phyloP scores from a whole-genome alignment of 2,888 invertebrate species.

The Cosmia trapezina region DNA sequence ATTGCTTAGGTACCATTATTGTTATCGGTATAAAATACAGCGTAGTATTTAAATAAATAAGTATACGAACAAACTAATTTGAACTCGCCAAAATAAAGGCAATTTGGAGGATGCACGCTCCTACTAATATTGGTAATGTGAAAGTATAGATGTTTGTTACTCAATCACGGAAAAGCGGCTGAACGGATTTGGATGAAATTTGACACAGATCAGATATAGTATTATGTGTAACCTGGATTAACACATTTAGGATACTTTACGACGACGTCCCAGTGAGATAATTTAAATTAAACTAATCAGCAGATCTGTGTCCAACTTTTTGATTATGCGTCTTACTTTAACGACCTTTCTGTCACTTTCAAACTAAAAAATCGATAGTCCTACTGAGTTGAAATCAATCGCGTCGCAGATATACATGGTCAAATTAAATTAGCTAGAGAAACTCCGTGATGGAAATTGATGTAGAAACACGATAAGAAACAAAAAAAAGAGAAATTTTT shows the following conservation, averaged over 20 bases:
- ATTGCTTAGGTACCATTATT: conserved; percentile 9
- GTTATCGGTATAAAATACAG: neutral
- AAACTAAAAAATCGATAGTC: neutral
- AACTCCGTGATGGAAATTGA: too few relatives aligned
- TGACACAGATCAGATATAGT: neutral
- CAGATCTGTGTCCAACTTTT: neutral
- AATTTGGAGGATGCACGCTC: neutral
- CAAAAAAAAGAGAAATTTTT: too few relatives aligned
- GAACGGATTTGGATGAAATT: neutral
- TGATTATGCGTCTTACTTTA: neutral
- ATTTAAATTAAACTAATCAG: neutral
- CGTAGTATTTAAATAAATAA: neutral
- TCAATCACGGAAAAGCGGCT: neutral
- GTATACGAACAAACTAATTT: neutral
- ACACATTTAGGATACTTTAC: neutral
- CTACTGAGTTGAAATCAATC: too few relatives aligned
- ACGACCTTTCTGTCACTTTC: neutral
- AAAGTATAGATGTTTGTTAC: neutral
- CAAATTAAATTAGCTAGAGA: too few relatives aligned
- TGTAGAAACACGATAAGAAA: too few relatives aligned
- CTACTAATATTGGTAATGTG: neutral
- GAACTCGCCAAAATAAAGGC: neutral
- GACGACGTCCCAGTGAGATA: neutral
- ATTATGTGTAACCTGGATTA: neutral
- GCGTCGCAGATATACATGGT: too few relatives aligned